phyloP scores from a whole-genome alignment of 2,888 invertebrate species.

The Chymomyza amoena region DNA sequence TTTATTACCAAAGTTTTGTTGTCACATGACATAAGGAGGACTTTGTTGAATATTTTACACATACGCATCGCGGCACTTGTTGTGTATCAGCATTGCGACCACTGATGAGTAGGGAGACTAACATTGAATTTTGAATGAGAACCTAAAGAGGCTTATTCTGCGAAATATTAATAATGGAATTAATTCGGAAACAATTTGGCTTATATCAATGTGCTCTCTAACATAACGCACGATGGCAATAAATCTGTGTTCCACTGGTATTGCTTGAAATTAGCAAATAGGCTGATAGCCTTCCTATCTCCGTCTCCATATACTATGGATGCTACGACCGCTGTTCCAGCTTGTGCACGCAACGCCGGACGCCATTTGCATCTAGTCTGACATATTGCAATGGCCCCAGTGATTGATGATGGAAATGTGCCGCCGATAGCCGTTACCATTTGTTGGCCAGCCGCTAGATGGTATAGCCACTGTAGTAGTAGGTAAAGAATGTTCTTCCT shows the following conservation, averaged over 20 bases:
- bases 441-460: background rate
- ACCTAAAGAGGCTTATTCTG: slow-evolving; percentile 5
- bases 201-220: slow-evolving; percentile 54
- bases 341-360: slow-evolving; percentile 34
- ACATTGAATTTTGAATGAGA: slow-evolving; percentile 51
- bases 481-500: background rate
- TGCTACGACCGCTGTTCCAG: background rate
- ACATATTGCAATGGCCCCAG: slow-evolving; percentile 58
- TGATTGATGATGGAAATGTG: slow-evolving; percentile 60
- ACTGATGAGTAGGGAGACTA: background rate
- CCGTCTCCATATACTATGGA: too few species aligned
- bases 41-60: slow-evolving; percentile 7
- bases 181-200: slow-evolving; percentile 72
- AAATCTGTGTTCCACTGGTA: slow-evolving; percentile 46
- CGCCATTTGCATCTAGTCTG: slow-evolving; percentile 51
- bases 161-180: slow-evolving; percentile 66
- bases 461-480: slow-evolving; percentile 5
- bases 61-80: background rate
- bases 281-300: slow-evolving; percentile 6
- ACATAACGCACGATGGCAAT: slow-evolving; percentile 51
- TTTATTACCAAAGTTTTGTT: slow-evolving; percentile 70
- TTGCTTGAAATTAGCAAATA: slow-evolving; percentile 52
- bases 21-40: slow-evolving; percentile 65
- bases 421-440: slow-evolving; percentile 24
- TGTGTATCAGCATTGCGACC: background rate